A percentile compares a stretch with the other conserved stretches of the same genome.
These are phyloP conservation scores for Pelecanus crispus DNA, from an alignment of 2,113 vertebrate genomes.

Conservation along the genomic window DNA sequence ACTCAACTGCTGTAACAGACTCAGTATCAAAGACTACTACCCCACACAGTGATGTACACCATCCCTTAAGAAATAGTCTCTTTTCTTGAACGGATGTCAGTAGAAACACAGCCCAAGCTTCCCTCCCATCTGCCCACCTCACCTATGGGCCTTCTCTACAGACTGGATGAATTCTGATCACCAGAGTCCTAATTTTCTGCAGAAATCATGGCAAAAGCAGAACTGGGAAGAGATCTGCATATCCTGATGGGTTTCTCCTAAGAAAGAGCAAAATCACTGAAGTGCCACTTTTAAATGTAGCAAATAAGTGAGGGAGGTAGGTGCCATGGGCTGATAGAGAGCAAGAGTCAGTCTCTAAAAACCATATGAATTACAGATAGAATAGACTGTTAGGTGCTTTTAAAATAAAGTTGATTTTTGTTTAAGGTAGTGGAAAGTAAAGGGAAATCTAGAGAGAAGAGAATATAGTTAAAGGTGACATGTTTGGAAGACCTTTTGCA, in stretches of 20 bases:
- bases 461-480: not conserved
- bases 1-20: not conserved
- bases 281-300: not conserved
- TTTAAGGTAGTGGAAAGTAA: not conserved
- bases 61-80: not conserved
- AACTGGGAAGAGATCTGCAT: not conserved
- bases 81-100: not conserved
- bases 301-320: not conserved
- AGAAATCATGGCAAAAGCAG: not conserved
- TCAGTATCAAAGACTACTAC: not conserved
- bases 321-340: fast-evolving
- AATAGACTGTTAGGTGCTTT: not conserved
- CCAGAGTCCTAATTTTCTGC: not conserved
- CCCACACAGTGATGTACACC: not conserved
- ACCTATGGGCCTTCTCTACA: not conserved
- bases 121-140: not conserved
- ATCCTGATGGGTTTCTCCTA: not conserved
- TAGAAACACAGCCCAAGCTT: not conserved
- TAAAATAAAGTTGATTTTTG: not conserved
- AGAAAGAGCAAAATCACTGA: not conserved
- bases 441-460: not conserved
- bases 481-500: not conserved
- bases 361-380: not conserved
- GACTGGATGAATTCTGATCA: not conserved
- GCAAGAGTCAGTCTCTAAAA: not conserved